These are phyloP conservation scores for Heliocidaris tuberculata DNA, from an alignment of 35 echinoderm and acorn worm genomes.

Conservation along the genomic window DNA sequence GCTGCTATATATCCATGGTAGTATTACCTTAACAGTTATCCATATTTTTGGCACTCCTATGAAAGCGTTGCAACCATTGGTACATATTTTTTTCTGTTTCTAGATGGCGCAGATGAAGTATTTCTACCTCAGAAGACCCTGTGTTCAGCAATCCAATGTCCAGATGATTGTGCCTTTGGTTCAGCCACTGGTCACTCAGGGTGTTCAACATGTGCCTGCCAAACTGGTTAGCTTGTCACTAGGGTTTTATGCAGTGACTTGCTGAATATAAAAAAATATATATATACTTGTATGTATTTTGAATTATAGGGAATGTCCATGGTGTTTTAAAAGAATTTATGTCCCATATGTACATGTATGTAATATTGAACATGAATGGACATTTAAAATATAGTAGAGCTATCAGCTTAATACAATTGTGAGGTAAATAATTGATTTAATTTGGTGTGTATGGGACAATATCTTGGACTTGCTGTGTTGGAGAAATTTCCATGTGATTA, in stretches of 20 bases:
- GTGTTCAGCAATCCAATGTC: background rate
- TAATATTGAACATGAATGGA: too few relatives aligned
- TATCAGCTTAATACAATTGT: background rate
- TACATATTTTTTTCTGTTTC: background rate
- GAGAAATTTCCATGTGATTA: background rate
- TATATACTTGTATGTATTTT: too few relatives aligned
- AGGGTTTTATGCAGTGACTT: background rate
- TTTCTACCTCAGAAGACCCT: conserved; percentile 13
- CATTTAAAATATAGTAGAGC: background rate
- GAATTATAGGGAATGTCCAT: too few relatives aligned
- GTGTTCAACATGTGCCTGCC: background rate
- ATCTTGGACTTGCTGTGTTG: background rate
- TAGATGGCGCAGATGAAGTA: conserved; percentile 20
- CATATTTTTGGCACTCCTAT: too few relatives aligned
- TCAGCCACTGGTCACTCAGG: background rate
- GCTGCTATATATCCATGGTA: too few relatives aligned
- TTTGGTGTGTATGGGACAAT: background rate
- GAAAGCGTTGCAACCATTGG: background rate
- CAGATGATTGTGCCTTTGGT: background rate
- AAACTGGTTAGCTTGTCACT: background rate
- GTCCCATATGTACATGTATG: too few relatives aligned
- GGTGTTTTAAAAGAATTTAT: too few relatives aligned
- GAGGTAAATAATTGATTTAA: too few relatives aligned
- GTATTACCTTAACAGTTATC: too few relatives aligned
- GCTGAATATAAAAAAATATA: background rate